Percentiles rank a stretch among this genome's conserved stretches.
Conservation (phyloP, 2,888 invertebrate genomes). For the Catocala sponsa region DNA sequence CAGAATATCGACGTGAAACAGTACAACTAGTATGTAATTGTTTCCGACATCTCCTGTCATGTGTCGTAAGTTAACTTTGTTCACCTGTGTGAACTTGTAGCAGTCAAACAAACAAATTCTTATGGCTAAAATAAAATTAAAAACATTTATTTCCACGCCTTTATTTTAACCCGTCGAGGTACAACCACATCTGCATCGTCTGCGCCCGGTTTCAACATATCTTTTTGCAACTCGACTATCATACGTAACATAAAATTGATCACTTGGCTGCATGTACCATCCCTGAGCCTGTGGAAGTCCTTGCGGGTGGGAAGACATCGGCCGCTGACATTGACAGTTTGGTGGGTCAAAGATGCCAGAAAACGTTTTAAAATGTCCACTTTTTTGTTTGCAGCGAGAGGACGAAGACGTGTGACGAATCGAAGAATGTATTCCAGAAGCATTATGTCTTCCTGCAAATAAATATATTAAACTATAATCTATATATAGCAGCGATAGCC, state of each 20-base stretch:
- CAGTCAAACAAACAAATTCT: too few relatives aligned
- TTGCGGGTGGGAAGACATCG: conserved; percentile 72
- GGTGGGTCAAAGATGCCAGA: conserved; percentile 91
- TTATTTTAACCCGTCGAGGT: conserved; percentile 72
- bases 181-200: conserved; percentile 79
- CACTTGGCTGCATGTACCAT: conserved; percentile 87
- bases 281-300: conserved; percentile 84
- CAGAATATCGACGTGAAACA: too few relatives aligned
- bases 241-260: conserved; percentile 85
- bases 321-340: conserved; percentile 80
- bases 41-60: too few relatives aligned
- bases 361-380: conserved; percentile 89
- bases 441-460: conserved; percentile 89
- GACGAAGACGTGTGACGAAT: conserved; percentile 90
- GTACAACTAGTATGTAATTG: too few relatives aligned
- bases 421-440: conserved; percentile 92
- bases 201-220: conserved; percentile 74
- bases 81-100: too few relatives aligned
- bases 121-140: conserved; percentile 7
- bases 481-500: too few relatives aligned
- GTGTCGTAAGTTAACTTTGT: too few relatives aligned
- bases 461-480: conserved; percentile 8
- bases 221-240: conserved; percentile 82
- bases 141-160: conserved; percentile 75
- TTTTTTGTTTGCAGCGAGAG: conserved; percentile 88